phyloP scores from a whole-genome alignment of 2,888 invertebrate genomes.

The Rhagonycha fulva region DNA sequence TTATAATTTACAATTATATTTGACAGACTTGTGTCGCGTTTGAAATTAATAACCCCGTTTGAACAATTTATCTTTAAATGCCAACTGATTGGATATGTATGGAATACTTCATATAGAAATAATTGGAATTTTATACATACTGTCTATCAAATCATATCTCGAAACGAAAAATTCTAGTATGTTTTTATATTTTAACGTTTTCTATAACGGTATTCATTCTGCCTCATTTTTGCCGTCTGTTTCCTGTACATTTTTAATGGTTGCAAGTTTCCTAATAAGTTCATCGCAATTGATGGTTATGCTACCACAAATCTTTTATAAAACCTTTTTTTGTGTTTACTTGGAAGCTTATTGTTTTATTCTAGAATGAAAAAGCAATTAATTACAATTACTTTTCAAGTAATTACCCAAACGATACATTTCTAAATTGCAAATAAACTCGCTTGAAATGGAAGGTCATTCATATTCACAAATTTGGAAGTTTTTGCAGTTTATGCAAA shows the following conservation, averaged over 20 bases:
- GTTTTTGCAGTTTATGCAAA: not conserved
- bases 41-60: not conserved
- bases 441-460: not conserved
- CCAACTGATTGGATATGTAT: not conserved
- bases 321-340: not conserved
- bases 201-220: constrained; percentile 6
- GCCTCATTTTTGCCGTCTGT: constrained; percentile 4
- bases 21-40: not conserved
- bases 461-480: not conserved
- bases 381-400: not conserved
- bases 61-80: not conserved
- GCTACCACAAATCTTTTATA: not conserved
- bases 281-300: constrained; percentile 4
- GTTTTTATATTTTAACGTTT: constrained; percentile 1
- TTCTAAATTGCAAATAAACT: not conserved
- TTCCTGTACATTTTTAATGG: constrained; percentile 5
- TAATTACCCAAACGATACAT: not conserved
- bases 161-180: constrained; percentile 2
- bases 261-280: constrained; percentile 11
- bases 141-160: constrained; percentile 3
- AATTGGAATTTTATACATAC: not conserved
- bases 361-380: not conserved
- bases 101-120: not conserved
- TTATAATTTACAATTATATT: not conserved
- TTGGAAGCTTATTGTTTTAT: not conserved